Percentiles rank a stretch among this genome's conserved stretches.
phyloP scores from a whole-genome alignment of 1,140 invertebrate species.

The Trichonephila clavipes region DNA sequence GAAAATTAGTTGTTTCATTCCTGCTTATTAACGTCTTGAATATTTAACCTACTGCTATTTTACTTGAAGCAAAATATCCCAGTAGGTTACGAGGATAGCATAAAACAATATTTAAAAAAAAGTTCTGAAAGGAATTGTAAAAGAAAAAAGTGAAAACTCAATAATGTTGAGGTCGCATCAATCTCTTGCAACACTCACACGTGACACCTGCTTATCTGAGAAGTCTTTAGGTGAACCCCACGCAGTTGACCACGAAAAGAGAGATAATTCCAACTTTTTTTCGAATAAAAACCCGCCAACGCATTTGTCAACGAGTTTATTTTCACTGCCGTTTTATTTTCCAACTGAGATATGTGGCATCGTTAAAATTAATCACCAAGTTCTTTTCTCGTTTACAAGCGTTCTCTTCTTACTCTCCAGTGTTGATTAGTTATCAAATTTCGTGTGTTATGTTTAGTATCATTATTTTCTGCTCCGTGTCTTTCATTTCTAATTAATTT shows the following conservation, averaged over 20 bases:
- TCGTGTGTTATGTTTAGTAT: too few species aligned
- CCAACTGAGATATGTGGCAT: neutral
- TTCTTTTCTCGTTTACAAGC: neutral
- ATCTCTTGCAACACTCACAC: neutral
- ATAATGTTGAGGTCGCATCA: neutral
- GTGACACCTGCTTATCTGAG: neutral
- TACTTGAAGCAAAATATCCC: neutral
- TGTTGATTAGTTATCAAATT: too few species aligned
- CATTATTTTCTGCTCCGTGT: too few species aligned
- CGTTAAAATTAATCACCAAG: neutral
- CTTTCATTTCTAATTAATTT: too few species aligned
- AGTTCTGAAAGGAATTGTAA: neutral
- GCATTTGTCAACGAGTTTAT: conserved; percentile 13
- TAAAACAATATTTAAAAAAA: neutral
- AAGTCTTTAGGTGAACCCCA: neutral
- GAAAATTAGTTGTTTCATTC: too few species aligned
- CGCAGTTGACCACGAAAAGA: conserved; percentile 6
- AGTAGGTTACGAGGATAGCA: neutral
- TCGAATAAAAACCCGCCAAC: neutral
- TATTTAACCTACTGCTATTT: too few species aligned
- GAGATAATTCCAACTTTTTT: conserved; percentile 7
- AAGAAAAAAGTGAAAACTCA: conserved; percentile 19
- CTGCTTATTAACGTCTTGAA: too few species aligned
- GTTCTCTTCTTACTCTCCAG: too few species aligned
- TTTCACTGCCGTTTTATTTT: neutral